Evolutionary conservation across 2,888 invertebrate species (phyloP), one percentile per base, ranked within the genome.

Genomic region (Bombyx huttoni): DNA sequence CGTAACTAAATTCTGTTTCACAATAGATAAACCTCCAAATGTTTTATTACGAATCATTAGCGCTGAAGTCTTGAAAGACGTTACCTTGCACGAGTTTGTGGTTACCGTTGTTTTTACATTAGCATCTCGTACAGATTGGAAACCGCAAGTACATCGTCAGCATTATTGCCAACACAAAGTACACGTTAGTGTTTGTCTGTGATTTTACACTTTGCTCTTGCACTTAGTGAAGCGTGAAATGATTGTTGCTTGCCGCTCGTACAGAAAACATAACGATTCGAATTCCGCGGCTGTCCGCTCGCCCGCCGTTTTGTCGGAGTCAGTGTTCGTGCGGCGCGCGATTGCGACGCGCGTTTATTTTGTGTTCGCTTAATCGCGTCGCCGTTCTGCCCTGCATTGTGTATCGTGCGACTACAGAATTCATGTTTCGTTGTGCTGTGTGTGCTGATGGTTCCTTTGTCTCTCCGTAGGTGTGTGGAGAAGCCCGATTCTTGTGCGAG

Each of bases 141-240:
- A 50, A 50, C 24, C 48, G 40, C 45, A 40, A 33, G 47, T 50
- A 7, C 33, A 50, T 61, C 55, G 58, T 65, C 56, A 50, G 40
- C 59, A 51, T 53, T 53, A 60, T 57, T 57, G 62, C 62, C 58
- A 24, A 24, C 24, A 24, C 24, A 24, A 24, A 64, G 66, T 59
- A 64, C 56, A 58, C 61, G 62, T 65, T 61, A 65, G 64, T 73
- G 72, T 77, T 76, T 77, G 73, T 70, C 68, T 82, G 72, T 73
- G 74, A 77, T 74, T 80, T 82, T 70, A 82, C 78, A 81, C 74
- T 75, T 77, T 77, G 73, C 70, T 72, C 67, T 71, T 72, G 67
- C 70, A 78, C 64, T 82, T 77, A 78, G 73, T 81, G 74, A 71
- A 70, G 81, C 81, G 78, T 78, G 76, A 79, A 82, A 81, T 78